Evolutionary conservation across 2,113 vertebrate genomes (phyloP).

Genomic region (Halichoeres trimaculatus): DNA sequence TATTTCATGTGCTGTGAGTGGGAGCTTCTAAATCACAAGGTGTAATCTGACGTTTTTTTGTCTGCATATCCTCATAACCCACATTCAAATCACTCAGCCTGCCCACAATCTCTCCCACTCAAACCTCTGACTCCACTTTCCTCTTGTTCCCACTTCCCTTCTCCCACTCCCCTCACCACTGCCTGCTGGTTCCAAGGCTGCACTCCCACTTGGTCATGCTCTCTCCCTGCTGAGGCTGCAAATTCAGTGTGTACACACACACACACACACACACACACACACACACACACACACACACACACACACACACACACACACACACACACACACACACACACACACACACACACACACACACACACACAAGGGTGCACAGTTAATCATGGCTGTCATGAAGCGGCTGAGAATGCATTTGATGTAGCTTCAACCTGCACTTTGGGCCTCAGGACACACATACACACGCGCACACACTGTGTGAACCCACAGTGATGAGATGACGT

Average conservation of each 20-base stretch:
- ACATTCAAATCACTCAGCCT: conserved; percentile 39
- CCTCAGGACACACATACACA: conserved; percentile 17
- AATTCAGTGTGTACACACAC: conserved; percentile 33
- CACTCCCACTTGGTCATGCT: conserved; percentile 48
- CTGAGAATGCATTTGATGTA: conserved; percentile 56
- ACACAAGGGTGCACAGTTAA: conserved; percentile 24
- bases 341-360: too few species aligned
- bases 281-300: too few species aligned
- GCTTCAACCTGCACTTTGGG: conserved; percentile 32
- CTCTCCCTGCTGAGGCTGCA: conserved; percentile 61
- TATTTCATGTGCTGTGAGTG: conserved; percentile 16
- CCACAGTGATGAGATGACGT: conserved; percentile 13
- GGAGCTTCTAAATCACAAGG: conserved; percentile 8
- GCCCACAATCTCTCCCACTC: conserved; percentile 64
- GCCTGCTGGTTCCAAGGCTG: conserved; percentile 34
- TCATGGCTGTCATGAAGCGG: conserved; percentile 49
- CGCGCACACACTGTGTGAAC: conserved; percentile 11
- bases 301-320: too few species aligned
- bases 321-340: too few species aligned
- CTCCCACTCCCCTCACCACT: conserved; percentile 18
- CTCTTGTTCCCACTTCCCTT: conserved; percentile 53
- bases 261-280: too few species aligned
- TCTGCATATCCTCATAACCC: conserved; percentile 55
- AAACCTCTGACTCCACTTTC: conserved; percentile 68
- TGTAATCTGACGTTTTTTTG: conserved; percentile 47